Base-by-base conservation (phyloP, 2,888 invertebrate species). In the Zaprionus lineosus region DNA sequence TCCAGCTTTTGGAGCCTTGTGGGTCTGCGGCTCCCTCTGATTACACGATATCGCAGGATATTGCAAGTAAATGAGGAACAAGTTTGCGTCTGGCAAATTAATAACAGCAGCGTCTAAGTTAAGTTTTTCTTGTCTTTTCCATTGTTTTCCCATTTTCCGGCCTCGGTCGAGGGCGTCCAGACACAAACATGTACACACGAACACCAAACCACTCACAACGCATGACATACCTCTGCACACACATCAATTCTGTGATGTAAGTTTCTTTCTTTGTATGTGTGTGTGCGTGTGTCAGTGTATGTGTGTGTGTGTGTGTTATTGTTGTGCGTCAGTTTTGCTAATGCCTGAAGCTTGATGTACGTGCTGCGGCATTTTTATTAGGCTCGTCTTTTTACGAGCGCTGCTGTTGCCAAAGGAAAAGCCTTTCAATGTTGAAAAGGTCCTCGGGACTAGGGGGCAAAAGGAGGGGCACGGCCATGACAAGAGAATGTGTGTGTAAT, bases 291-390 rank as follows among this genome's bases (percentile, higher is more conserved):
- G n/a, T n/a, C n/a, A n/a, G n/a, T 24, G 8, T 24, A 4, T 24
- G 7, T 34, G 14, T 56, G 18, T 37, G 34, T 43, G 29, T 28
- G 43, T 16, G 19, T 53, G 18, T 41, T 53, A 8, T 6, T 24
- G 24, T 24, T n/a, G 6, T 52, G 34, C 16, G 29, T 63, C 60
- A 58, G 75, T 72, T 68, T 43, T 70, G 50, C 79, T 78, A 78
- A 78, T 82, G 83, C 66, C 83, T 65, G 64, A 63, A 81, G 79
- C 78, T 77, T 82, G 83, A 74, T 37, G 83, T 79, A 84, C 84
- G 86, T 84, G 86, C 85, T 74, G 83, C 36, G 84, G 84, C 83
- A 84, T 84, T 84, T 84, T 84, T 84, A 84, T 84, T 86, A 83
- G 84, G 79, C 79, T 71, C 71, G 62, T 47, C 59, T 63, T 79